Percentiles rank a stretch among this genome's conserved stretches.
phyloP scores from a whole-genome alignment of 2,113 vertebrate species.

The Myxocyprinus asiaticus region DNA sequence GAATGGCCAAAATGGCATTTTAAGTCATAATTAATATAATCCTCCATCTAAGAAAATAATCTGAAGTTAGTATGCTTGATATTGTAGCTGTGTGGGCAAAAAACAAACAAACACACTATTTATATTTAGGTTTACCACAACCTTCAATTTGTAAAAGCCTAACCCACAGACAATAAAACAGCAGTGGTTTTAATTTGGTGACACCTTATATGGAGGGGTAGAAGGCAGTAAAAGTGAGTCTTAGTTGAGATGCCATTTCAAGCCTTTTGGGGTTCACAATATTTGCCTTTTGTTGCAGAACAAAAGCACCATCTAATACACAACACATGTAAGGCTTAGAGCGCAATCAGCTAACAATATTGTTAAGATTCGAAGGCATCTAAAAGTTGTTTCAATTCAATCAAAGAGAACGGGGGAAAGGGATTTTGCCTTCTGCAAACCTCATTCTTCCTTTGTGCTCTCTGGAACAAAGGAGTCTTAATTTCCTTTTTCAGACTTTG shows the following conservation, averaged over 20 bases:
- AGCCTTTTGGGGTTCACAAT: constrained; percentile 72
- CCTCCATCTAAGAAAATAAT: not conserved
- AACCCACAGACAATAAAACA: constrained; percentile 77
- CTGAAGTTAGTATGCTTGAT: not conserved
- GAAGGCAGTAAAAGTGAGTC: constrained; percentile 10
- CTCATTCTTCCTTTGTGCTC: constrained; percentile 59
- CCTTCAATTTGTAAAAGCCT: constrained; percentile 60
- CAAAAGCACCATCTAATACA: constrained; percentile 71
- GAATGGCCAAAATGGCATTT: not conserved
- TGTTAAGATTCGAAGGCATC: constrained; percentile 60
- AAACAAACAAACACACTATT: not conserved
- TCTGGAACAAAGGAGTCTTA: constrained; percentile 56
- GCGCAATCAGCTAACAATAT: constrained; percentile 70
- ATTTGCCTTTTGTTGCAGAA: constrained; percentile 72
- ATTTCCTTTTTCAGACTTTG: constrained; percentile 64
- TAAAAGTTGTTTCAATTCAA: constrained; percentile 41
- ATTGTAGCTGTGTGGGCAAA: not conserved
- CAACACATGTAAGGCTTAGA: constrained; percentile 72
- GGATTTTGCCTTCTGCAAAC: constrained; percentile 48
- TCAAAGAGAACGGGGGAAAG: constrained; percentile 21
- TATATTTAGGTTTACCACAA: constrained; percentile 54
- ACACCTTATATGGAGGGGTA: constrained; percentile 70
- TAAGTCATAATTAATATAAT: not conserved
- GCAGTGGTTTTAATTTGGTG: constrained; percentile 79
- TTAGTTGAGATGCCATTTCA: constrained; percentile 69